phyloP scores from a whole-genome alignment of 2,888 invertebrate species.

The Phengaris arion region DNA sequence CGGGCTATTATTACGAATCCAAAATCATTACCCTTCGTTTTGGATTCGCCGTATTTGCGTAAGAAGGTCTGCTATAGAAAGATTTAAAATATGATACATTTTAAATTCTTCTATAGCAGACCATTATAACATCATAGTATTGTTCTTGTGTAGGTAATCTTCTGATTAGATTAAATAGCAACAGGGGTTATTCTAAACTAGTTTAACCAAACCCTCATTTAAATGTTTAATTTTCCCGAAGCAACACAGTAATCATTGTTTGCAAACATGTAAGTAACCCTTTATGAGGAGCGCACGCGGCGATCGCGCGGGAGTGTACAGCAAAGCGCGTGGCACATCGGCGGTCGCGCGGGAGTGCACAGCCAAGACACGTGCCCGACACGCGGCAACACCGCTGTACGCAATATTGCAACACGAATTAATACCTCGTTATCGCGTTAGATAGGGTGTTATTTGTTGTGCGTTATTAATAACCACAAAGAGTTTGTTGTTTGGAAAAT shows the following conservation, averaged over 20 bases:
- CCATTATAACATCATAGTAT: not conserved
- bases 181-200: not conserved
- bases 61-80: too few relatives aligned
- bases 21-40: too few relatives aligned
- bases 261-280: constrained; percentile 40
- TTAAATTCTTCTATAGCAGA: too few relatives aligned
- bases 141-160: not conserved
- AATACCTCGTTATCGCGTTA: constrained; percentile 44
- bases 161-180: not conserved
- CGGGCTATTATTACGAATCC: too few relatives aligned
- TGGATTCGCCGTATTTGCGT: too few relatives aligned
- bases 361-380: constrained; percentile 36
- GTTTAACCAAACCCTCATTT: not conserved
- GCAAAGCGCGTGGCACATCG: too few relatives aligned
- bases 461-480: constrained; percentile 29
- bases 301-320: constrained; percentile 32
- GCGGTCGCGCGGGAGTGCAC: not conserved
- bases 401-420: constrained; percentile 45
- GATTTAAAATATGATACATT: too few relatives aligned
- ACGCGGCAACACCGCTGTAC: constrained; percentile 39
- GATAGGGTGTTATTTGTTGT: constrained; percentile 34
- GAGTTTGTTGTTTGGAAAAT: not conserved
- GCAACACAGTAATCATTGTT: constrained; percentile 35
- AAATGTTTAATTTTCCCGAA: constrained; percentile 5
- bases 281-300: constrained; percentile 39